Evolutionary conservation across 2,113 vertebrate species (phyloP), one percentile per base, ranked within the genome.

Genomic region (Scolopax mira): DNA sequence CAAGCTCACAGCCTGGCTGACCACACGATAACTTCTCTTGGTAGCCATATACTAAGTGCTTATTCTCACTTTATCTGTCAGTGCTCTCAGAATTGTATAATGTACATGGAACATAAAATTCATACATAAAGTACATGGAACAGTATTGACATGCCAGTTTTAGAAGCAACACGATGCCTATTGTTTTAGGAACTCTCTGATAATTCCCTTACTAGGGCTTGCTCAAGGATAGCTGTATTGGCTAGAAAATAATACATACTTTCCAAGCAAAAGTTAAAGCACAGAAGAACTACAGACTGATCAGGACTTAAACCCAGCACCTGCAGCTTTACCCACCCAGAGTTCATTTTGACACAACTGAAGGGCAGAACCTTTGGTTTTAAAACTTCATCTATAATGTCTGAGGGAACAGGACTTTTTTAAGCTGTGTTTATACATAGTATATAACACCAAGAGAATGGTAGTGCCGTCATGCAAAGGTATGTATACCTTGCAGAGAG

Each of bases 241-340:
- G 13, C 48, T 28, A 44, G n/a, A 2, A 77, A 83, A 70, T 46
- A 28, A 7, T 16, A 31, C 17, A 9, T 5, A 6, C 10, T 73
- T 85, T 37, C 41, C 37, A 66, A 93, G 31, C 19, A 51, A 60
- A 65, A 67, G 13, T 49, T 77, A 65, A 85, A 91, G 31, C 55
- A 46, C 13, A 54, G 41, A 92, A 55, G 31, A 65, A 25, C 24
- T 17, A 1, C 3, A 3, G 42, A 6, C 17, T 14, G 28, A 30
- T 25, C 28, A 17, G 9, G 18, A 23, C 55, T 60, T 46, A 22
- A 27, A 80, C n/a, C 30, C 52, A 55, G 51, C 30, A 81, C 60
- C 62, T 61, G 52, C 39, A 75, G 27, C 55, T 28, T 5, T 27
- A 30, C 28, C 31, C 2, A 2, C 0, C 0, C 22, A 30, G 74